Base-by-base conservation (phyloP, 2,888 invertebrate species). In the Caenorhabditis sulstoni region DNA sequence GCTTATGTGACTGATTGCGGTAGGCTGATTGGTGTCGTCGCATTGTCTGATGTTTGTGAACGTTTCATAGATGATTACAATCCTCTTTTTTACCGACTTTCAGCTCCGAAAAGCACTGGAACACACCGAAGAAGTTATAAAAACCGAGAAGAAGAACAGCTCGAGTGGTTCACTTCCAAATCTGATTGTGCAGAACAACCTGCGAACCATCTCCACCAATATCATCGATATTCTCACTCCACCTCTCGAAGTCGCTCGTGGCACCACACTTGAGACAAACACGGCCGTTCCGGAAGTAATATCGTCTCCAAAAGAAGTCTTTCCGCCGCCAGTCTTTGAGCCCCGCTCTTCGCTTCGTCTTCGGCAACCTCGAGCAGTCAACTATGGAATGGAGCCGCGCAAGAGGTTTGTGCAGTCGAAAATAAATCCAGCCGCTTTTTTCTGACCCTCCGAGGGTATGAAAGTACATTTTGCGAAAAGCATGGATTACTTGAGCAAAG, bases 1-100 rank as follows among this genome's bases (percentile, higher is more conserved):
- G 89, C 89, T 8, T 89, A 88, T 66, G 89, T 89, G 39, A 89
- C 89, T 8, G 89, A 89, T 62, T 83, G 88, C 58, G 89, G 89
- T 47, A 79, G 87, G 57, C 77, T 89, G 39, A 86, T 90, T 44
- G 89, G 89, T 64, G 89, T 90, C 20, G 89, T 89, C 12, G 86
- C 88, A 7, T 78, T 89, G 29, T 74, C 85, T 29, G 89, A 89
- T 79, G 88, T 89, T 39, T 20, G 75, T 75, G n/a, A 35, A 45
- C 53, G 75, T 67, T 57, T 20, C 37, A 39, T 4, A n/a, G n/a
- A n/a, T n/a, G n/a, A n/a, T n/a, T n/a, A n/a, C n/a, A n/a, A n/a
- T n/a, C n/a, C n/a, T n/a, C n/a, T n/a, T n/a, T n/a, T n/a, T n/a
- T n/a, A n/a, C n/a, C n/a, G n/a, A 41, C 41, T 68, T 77, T 65